Conservation (phyloP, 2,888 invertebrate species). For the Piscicola geometra region DNA sequence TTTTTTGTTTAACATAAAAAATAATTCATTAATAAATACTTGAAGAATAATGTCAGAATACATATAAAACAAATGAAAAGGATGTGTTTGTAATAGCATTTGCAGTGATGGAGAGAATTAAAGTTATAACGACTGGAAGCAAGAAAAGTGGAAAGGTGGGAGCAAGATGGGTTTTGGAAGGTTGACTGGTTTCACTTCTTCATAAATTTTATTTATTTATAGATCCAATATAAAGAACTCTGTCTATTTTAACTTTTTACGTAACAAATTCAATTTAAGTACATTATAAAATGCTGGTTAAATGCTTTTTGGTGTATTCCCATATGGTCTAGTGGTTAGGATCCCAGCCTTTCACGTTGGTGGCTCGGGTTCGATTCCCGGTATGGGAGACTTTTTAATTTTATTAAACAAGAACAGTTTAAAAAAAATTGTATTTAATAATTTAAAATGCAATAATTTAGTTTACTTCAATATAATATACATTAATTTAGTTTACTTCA, state of each 20-base stretch:
- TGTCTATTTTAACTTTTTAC: neutral
- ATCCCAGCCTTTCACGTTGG: conserved; percentile 48
- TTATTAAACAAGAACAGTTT: neutral
- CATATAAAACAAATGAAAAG: too few species aligned
- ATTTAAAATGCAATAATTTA: neutral
- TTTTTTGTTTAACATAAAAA: too few species aligned
- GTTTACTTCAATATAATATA: neutral
- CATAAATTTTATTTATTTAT: too few species aligned
- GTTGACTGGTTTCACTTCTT: too few species aligned
- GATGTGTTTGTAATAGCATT: too few species aligned
- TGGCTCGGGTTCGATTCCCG: conserved; percentile 49
- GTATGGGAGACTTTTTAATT: conserved; percentile 37
- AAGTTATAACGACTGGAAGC: neutral
- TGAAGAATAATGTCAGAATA: too few species aligned
- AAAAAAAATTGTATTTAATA: neutral
- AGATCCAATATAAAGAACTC: too few species aligned
- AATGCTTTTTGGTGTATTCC: conserved; percentile 36
- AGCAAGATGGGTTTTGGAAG: too few species aligned
- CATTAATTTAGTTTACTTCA: too few species aligned
- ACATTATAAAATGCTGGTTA: too few species aligned
- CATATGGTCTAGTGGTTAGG: conserved; percentile 49
- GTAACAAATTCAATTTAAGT: neutral
- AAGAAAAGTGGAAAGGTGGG: neutral
- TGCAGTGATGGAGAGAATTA: neutral
- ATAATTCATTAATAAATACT: too few species aligned